phyloP scores from a whole-genome alignment of 2,888 invertebrate genomes.

The Stenurella melanura region DNA sequence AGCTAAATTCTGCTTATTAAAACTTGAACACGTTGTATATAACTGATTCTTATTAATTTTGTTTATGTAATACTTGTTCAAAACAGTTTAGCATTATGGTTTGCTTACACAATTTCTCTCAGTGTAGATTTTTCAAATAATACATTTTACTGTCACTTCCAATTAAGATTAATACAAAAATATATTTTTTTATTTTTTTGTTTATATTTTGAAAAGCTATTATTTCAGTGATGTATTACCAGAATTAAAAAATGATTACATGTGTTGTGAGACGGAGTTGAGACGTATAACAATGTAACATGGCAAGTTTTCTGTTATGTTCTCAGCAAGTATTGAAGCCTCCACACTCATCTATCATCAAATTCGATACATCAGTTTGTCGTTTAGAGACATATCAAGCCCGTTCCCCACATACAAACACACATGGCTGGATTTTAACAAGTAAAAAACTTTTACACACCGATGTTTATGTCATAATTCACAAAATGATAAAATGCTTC shows the following conservation, averaged over 20 bases:
- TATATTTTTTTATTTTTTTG: conserved; percentile 2
- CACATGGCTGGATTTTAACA: conserved; percentile 49
- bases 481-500: conserved; percentile 43
- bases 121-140: neutral
- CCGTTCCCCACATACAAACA: conserved; percentile 41
- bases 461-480: conserved; percentile 44
- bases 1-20: too few species aligned
- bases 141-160: neutral
- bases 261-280: conserved; percentile 47
- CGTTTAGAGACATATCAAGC: conserved; percentile 53
- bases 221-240: conserved; percentile 39
- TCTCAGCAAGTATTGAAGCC: conserved; percentile 52
- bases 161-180: neutral
- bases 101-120: neutral
- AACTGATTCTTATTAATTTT: too few species aligned
- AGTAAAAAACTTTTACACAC: conserved; percentile 44
- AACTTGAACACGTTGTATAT: too few species aligned
- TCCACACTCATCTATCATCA: conserved; percentile 59
- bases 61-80: too few species aligned
- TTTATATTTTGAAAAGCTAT: conserved; percentile 12
- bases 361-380: conserved; percentile 59
- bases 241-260: conserved; percentile 55
- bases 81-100: too few species aligned
- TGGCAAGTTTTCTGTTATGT: conserved; percentile 44
- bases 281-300: conserved; percentile 41